Evolutionary conservation across 2,113 vertebrate species (phyloP), one percentile per base, ranked within the genome.

Genomic region (Pyrgilauda ruficollis): DNA sequence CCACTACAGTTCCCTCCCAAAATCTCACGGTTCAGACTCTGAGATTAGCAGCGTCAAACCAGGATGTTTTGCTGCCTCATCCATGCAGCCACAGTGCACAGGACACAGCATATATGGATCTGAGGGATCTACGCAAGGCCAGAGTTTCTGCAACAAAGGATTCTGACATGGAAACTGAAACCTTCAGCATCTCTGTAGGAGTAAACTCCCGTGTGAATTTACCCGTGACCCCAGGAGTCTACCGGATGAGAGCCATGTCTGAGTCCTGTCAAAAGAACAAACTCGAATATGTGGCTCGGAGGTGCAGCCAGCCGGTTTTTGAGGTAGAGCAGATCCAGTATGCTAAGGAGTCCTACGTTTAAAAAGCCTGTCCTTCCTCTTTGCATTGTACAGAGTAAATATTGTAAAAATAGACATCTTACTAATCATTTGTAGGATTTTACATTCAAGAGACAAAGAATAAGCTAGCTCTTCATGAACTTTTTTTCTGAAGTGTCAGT

Each of bases 291-390:
- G 31, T 98, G 81, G 94, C 93, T 14, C 97, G 24, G 31, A 97
- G 98, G 37, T 99, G 98, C 73, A 98, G 98, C 94, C 99, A 99
- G 92, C 98, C 98, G 0, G 90, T 98, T 90, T 99, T 99, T 92
- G 99, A 99, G 70, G 98, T 87, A 15, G 97, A 97, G 43, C 97
- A 98, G 16, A 96, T 99, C 68, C 98, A 97, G 6, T 98, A 98
- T 27, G 98, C 98, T 26, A 99, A 99, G 96, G 99, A 99, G 96
- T 99, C 99, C 50, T 99, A 99, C 4, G 98, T 99, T 90, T 99
- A 98, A 98, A 83, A 73, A 66, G 31, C n/a, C 33, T 63, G 27
- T 35, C 31, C 50, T 9, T 47, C 31, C 3, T 49, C 67, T 69
- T 53, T 1, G 3, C 19, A 55, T 7, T 73, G 43, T 87, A 81